A percentile compares a stretch with the other conserved stretches of the same genome.
Conservation (phyloP, 2,888 invertebrate genomes). For the Ophion ellenae region DNA sequence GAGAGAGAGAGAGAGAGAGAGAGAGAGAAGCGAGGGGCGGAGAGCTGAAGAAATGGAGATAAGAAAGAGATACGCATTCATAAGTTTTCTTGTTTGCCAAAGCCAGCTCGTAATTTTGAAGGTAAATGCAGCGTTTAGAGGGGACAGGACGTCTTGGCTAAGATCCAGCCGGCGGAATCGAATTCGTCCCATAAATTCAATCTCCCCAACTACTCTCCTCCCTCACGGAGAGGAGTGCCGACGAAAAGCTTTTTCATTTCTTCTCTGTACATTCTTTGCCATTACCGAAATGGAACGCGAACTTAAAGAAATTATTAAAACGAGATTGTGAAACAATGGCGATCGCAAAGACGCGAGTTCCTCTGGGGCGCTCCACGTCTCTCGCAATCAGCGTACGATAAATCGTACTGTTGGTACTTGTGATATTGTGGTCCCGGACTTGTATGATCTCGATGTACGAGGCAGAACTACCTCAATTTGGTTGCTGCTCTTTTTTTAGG, state of each 20-base stretch:
- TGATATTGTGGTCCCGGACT: no score
- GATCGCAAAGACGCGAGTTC: background rate
- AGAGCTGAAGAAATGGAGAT: background rate
- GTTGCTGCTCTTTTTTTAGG: background rate
- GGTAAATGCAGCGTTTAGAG: conserved; percentile 44
- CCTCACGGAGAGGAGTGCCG: background rate
- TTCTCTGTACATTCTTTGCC: background rate
- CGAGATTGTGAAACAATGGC: background rate
- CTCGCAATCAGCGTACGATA: background rate
- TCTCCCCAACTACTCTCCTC: conserved; percentile 10
- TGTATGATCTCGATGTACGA: no score
- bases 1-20: background rate
- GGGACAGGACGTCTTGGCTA: conserved; percentile 50
- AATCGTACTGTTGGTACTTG: background rate
- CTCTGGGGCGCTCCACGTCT: background rate
- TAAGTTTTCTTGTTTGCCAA: conserved; percentile 35
- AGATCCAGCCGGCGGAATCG: conserved; percentile 56
- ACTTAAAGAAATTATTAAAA: background rate
- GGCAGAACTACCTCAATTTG: background rate
- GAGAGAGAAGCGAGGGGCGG: background rate
- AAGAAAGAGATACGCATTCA: conserved; percentile 16
- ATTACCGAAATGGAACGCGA: background rate
- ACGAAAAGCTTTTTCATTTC: background rate
- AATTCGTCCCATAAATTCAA: conserved; percentile 52
- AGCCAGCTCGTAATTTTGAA: conserved; percentile 55